Percentiles rank a stretch among this genome's conserved stretches.
phyloP scores from a whole-genome alignment of 2,797 vertebrate species.

The Platalea minor region DNA sequence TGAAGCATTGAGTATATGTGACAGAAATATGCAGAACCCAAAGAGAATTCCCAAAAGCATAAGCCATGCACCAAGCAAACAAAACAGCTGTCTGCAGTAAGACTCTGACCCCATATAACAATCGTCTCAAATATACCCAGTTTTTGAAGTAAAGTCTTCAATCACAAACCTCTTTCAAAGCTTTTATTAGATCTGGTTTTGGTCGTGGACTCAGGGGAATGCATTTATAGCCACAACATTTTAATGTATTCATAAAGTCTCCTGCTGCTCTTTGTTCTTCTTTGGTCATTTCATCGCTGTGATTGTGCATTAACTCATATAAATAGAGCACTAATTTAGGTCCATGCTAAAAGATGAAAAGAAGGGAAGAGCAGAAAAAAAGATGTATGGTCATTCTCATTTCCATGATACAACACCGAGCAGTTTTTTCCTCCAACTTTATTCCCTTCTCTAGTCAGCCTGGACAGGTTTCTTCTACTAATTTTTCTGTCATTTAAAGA shows the following conservation, averaged over 20 bases:
- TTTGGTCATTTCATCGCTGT: constrained; percentile 84
- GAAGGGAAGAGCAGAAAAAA: neutral
- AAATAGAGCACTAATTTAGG: constrained; percentile 92
- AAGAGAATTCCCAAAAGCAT: neutral
- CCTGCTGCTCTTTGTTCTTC: constrained; percentile 82
- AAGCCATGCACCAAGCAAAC: neutral
- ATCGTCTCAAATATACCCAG: neutral
- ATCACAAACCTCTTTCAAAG: constrained; percentile 87
- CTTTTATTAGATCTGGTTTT: constrained; percentile 87
- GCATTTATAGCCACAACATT: constrained; percentile 88
- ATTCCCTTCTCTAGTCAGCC: neutral
- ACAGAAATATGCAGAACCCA: neutral
- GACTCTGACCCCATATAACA: neutral
- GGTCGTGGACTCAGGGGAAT: constrained; percentile 82
- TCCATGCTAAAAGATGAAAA: constrained; percentile 83
- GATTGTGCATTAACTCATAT: constrained; percentile 88
- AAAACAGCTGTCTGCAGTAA: neutral
- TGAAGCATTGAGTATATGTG: neutral
- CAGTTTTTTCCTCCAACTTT: neutral
- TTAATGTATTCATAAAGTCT: constrained; percentile 87
- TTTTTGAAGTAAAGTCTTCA: neutral
- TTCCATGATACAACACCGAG: neutral
- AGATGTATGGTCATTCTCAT: neutral
- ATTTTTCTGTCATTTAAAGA: neutral
- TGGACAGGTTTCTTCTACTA: neutral